Evolutionary conservation across 2,888 invertebrate species (phyloP).

Genomic region (Aporophyla lueneburgensis): DNA sequence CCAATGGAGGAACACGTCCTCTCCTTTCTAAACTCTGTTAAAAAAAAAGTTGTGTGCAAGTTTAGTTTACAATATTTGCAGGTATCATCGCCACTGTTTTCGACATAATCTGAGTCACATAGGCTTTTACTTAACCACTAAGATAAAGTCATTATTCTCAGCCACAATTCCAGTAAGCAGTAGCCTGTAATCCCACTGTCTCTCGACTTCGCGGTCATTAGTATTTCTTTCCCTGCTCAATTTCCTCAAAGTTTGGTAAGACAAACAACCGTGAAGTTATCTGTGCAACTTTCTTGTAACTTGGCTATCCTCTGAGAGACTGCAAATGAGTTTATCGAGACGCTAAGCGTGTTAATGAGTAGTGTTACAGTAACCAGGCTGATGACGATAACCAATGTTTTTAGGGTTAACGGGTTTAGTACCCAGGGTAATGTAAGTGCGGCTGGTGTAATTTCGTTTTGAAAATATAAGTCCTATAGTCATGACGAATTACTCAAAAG

Average conservation of each 20-base stretch:
- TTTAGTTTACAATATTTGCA: background rate
- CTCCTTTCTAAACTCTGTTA: background rate
- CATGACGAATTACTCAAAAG: background rate
- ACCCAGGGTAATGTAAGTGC: background rate
- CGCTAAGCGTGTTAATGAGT: slow-evolving; percentile 2
- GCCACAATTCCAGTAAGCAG: background rate
- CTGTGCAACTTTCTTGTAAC: slow-evolving; percentile 2
- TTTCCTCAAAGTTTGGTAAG: slow-evolving; percentile 16
- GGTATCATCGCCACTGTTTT: background rate
- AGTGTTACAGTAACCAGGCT: background rate
- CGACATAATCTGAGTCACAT: background rate
- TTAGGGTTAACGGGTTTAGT: background rate
- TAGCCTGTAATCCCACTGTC: background rate
- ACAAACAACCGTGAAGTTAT: slow-evolving; percentile 16
- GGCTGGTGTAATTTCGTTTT: background rate
- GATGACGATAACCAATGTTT: background rate
- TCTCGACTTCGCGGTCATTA: slow-evolving; percentile 18
- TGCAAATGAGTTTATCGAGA: slow-evolving; percentile 19
- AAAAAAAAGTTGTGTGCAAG: background rate
- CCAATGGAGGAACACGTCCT: too few species aligned
- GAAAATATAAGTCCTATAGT: background rate
- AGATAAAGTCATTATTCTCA: background rate
- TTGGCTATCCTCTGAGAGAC: background rate
- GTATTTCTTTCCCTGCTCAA: slow-evolving; percentile 22
- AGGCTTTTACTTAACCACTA: background rate